Percentiles rank a stretch among this genome's conserved stretches.
Evolutionary conservation across 2,888 invertebrate species (phyloP).

Genomic region (Pandemis heparana): DNA sequence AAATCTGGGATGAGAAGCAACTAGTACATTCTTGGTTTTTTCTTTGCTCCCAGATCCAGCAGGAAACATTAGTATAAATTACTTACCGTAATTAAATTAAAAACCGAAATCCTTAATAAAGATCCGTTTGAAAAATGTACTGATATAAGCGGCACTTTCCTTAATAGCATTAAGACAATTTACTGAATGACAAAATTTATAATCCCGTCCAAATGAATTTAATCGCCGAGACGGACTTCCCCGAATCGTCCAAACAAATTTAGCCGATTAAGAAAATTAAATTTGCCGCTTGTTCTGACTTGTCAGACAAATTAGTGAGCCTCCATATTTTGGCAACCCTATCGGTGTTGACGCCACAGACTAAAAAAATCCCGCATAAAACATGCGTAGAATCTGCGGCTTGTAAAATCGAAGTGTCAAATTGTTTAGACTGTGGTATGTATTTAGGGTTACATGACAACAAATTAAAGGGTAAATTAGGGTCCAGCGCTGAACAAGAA

Average conservation of each 20-base stretch:
- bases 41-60: too few species aligned
- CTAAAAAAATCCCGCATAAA: background rate
- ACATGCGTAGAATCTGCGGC: background rate
- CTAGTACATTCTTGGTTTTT: too few species aligned
- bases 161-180: slow-evolving; percentile 54
- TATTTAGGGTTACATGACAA: slow-evolving; percentile 42
- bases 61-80: background rate
- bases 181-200: slow-evolving; percentile 61
- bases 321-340: slow-evolving; percentile 48
- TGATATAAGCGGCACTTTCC: slow-evolving; percentile 4
- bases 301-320: slow-evolving; percentile 59
- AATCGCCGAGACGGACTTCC: slow-evolving; percentile 56
- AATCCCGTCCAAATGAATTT: slow-evolving; percentile 62
- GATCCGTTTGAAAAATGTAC: slow-evolving; percentile 7
- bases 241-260: slow-evolving; percentile 61
- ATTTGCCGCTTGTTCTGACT: slow-evolving; percentile 60
- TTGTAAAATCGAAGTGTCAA: background rate
- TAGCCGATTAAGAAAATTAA: slow-evolving; percentile 68
- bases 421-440: slow-evolving; percentile 30
- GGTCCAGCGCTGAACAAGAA: slow-evolving; percentile 54
- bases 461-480: slow-evolving; percentile 50
- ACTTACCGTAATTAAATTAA: background rate
- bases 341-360: slow-evolving; percentile 27
- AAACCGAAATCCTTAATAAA: background rate
- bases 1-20: too few species aligned